Evolutionary conservation across 2,113 vertebrate genomes (phyloP).

Genomic region (Electrona antarctica): DNA sequence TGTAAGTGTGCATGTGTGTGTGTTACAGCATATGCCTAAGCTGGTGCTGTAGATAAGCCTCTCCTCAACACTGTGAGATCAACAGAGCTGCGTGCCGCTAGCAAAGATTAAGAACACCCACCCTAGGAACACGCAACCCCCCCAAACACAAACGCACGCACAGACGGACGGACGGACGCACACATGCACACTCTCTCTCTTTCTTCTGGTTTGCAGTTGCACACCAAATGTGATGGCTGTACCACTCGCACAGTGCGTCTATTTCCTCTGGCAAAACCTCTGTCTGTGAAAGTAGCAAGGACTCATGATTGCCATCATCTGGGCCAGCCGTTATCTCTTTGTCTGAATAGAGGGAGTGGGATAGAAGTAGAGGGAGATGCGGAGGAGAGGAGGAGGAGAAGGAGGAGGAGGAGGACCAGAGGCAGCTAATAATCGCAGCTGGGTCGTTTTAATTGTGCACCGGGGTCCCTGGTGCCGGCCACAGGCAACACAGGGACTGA

Average conservation of each 20-base stretch:
- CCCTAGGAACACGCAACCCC: background rate
- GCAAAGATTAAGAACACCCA: constrained; percentile 46
- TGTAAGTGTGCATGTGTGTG: constrained; percentile 19
- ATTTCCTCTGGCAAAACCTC: constrained; percentile 33
- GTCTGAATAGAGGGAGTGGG: constrained; percentile 38
- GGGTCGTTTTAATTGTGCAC: constrained; percentile 64
- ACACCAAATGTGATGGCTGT: constrained; percentile 23
- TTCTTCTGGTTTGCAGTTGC: constrained; percentile 24
- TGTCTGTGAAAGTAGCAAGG: constrained; percentile 39
- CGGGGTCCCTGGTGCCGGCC: constrained; percentile 54
- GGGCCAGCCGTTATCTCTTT: constrained; percentile 47
- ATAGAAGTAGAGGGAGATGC: background rate
- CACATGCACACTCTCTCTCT: constrained; percentile 8
- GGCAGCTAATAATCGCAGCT: constrained; percentile 63
- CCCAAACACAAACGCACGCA: background rate
- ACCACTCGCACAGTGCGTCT: constrained; percentile 22
- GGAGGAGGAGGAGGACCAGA: constrained; percentile 30
- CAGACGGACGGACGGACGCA: background rate
- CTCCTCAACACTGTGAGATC: constrained; percentile 55
- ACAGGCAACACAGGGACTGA: constrained; percentile 41
- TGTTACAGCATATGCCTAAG: constrained; percentile 13
- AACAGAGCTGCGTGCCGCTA: constrained; percentile 46
- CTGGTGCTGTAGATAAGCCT: constrained; percentile 60
- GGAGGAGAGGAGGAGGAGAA: constrained; percentile 15
- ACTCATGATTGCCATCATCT: constrained; percentile 41